Conservation (phyloP, 2,888 invertebrate genomes). For the Cephonodes hylas region DNA sequence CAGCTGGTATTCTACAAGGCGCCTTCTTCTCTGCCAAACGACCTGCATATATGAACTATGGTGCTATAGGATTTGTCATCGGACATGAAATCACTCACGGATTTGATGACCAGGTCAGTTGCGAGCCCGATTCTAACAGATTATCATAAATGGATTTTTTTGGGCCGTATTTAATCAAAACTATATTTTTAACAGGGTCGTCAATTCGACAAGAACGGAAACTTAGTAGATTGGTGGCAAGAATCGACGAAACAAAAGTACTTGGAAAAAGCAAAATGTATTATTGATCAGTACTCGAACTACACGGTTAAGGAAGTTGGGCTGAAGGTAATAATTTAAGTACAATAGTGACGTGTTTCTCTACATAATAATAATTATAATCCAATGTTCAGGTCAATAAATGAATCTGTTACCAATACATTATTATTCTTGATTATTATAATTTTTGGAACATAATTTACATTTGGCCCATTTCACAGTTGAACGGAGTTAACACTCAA, state of each 20-base stretch:
- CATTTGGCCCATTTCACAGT: slow-evolving; percentile 66
- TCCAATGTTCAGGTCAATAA: neutral
- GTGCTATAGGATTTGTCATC: slow-evolving; percentile 94
- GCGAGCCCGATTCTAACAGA: neutral
- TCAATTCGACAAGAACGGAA: slow-evolving; percentile 95
- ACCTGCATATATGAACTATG: slow-evolving; percentile 95
- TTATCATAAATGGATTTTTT: neutral
- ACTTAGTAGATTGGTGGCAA: slow-evolving; percentile 96
- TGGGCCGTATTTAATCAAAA: neutral
- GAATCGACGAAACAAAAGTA: slow-evolving; percentile 90
- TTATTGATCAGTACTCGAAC: slow-evolving; percentile 96
- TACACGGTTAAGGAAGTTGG: slow-evolving; percentile 90
- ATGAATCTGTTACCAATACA: no score
- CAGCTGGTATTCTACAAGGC: slow-evolving; percentile 95
- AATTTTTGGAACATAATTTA: no score
- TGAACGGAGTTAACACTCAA: slow-evolving; percentile 95
- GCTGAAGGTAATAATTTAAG: slow-evolving; percentile 81
- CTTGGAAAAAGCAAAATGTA: slow-evolving; percentile 91
- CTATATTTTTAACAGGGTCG: slow-evolving; percentile 81
- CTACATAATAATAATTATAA: no score
- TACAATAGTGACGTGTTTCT: neutral
- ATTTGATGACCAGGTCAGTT: slow-evolving; percentile 87
- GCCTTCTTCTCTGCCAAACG: slow-evolving; percentile 94
- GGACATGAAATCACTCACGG: slow-evolving; percentile 96
- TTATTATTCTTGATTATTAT: no score